Conservation (phyloP, 92 coral and sea anemone genomes). For the Plumapathes pennacea region DNA sequence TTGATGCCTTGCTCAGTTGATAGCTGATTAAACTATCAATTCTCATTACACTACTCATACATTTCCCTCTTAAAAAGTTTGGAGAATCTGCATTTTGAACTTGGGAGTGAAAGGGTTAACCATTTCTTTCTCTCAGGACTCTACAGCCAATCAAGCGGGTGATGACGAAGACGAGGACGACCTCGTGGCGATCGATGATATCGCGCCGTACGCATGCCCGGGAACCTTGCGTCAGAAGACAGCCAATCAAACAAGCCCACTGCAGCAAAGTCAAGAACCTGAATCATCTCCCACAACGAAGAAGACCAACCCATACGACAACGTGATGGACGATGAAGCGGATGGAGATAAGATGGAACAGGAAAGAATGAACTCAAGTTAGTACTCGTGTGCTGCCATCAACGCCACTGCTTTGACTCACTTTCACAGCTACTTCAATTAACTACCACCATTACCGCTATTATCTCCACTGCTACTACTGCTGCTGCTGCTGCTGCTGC, state of each 20-base stretch:
- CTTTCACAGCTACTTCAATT: conserved; percentile 1
- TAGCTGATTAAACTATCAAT: too few relatives aligned
- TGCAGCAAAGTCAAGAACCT: conserved; percentile 23
- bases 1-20: too few relatives aligned
- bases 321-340: conserved; percentile 60
- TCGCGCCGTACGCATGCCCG: conserved; percentile 87
- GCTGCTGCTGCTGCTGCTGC: too few relatives aligned
- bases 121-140: too few relatives aligned
- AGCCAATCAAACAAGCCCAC: conserved; percentile 42
- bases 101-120: too few relatives aligned
- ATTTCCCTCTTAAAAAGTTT: too few relatives aligned
- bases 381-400: conserved; percentile 13
- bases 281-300: conserved; percentile 21
- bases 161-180: conserved; percentile 84
- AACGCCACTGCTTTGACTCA: background rate
- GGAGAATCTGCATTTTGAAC: too few relatives aligned
- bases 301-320: conserved; percentile 68
- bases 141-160: background rate
- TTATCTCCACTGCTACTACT: too few relatives aligned
- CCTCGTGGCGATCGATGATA: conserved; percentile 72
- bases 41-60: too few relatives aligned
- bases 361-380: too few relatives aligned
- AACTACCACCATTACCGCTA: too few relatives aligned
- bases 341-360: conserved; percentile 50
- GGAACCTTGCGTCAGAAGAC: conserved; percentile 66